Evolutionary conservation across 2,888 invertebrate species (phyloP), one percentile per base, ranked within the genome.

Genomic region (Coelopa pilipes): DNA sequence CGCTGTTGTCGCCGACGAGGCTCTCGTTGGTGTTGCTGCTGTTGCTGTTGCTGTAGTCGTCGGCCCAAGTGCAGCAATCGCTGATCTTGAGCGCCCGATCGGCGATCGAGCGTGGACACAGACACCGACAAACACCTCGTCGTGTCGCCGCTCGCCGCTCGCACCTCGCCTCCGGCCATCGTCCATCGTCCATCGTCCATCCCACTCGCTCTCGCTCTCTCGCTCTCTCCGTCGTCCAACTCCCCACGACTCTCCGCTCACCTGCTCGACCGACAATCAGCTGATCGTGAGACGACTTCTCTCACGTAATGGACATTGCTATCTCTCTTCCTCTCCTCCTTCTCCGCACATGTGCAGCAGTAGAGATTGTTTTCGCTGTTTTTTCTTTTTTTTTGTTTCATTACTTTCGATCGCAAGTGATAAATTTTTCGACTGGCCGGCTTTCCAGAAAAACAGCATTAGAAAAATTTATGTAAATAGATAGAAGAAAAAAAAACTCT

Each of bases 51-150:
- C 15, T 19, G 24, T 19, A 13, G 69, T 46, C 69, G 55, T 19
- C 21, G 59, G n/a, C 21, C 45, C 69, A 69, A 69, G 69, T 69
- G 68, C 69, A 21, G 57, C 21, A 59, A 59, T 69, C 59, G 46
- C 55, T 69, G 59, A 57, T 69, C 47, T 69, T 69, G 69, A 59
- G 57, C 57, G 69, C 57, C 59, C 21, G 46, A 57, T 24, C 55
- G 45, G 21, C 57, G 59, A 46, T 21, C 57, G 21, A 59, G 69
- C 69, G 19, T n/a, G 57, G 66, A 9, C 59, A 66, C 59, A 59
- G n/a, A 12, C 34, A 62, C n/a, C n/a, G 13, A 66, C 65, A 47
- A 45, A 34, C 34, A 34, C 34, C 34, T 34, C 34, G 34, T 34
- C 7, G 34, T 34, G 34, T 34, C 34, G 7, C 34, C 50, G 19